Base-by-base conservation (phyloP, 2,113 vertebrate genomes). In the Otolemur garnettii region DNA sequence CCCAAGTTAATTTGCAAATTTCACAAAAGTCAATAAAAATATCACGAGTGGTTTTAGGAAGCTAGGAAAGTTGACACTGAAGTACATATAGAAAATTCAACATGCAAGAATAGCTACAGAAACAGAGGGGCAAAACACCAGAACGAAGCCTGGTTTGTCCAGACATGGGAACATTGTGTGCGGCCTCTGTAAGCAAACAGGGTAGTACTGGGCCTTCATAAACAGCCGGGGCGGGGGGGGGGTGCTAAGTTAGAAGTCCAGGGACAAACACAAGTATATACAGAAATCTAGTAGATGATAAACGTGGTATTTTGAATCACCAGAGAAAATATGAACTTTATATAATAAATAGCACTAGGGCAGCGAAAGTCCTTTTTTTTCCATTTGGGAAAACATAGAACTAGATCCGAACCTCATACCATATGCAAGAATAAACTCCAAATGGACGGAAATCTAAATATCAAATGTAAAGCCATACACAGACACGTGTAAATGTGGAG, bases 401-500 rank as follows among this genome's bases (percentile, higher is more conserved):
- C 28, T 11, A 55, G 84, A 10, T 11, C n/a, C 33, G 24, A 12
- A 6, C 4, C 53, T 62, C 53, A 30, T 21, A 81, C 12, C 9
- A 6, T 11, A 55, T 4, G 8, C 38, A 66, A 42, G 57, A 30
- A 45, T 66, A 28, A 15, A 68, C 14, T 45, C 83, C 64, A 79
- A 28, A n/a, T 2, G 78, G 21, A 50, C 21, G 11, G 33, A 7
- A 3, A 22, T 66, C 33, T 59, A 26, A 42, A 14, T 42, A 33
- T 11, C 42, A 22, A 45, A 13, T 17, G 0, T 14, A 7, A 30
- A 50, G 21, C 30, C 14, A 0, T 12, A 5, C 13, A 10, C 1
- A 1, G 0, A 4, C 24, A 12, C 10, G 3, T 3, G 3, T 22
- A 45, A 18, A 42, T 33, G 4, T 0, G 3, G 17, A 1, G 6